Percentiles rank a stretch among this genome's conserved stretches.
Evolutionary conservation across 2,797 vertebrate genomes (phyloP).

Genomic region (Forpus xanthops): DNA sequence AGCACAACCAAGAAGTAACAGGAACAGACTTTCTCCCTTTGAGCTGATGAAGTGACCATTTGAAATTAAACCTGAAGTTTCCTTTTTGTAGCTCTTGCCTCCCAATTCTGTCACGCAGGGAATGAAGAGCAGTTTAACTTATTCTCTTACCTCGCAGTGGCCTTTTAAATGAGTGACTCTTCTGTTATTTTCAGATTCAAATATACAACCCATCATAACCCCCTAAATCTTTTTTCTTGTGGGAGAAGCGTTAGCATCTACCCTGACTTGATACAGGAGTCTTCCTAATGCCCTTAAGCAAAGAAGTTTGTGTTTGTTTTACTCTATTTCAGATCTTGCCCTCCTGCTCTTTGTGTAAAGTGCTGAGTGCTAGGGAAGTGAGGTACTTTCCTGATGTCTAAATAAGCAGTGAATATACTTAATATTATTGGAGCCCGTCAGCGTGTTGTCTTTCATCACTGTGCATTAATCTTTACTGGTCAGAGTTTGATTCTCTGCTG

Average conservation of each 20-base stretch:
- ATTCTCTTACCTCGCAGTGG: not conserved
- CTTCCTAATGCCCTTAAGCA: not conserved
- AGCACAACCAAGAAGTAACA: not conserved
- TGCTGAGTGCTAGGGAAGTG: not conserved
- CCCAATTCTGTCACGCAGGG: not conserved
- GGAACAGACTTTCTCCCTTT: not conserved
- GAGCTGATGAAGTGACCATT: not conserved
- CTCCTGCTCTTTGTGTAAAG: not conserved
- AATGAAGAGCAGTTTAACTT: not conserved
- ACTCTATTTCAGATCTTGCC: not conserved
- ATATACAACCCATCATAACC: not conserved
- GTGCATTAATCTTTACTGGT: not conserved
- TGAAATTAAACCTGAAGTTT: not conserved
- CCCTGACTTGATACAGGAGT: not conserved
- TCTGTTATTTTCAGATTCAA: not conserved
- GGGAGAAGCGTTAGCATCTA: not conserved
- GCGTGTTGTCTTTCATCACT: not conserved
- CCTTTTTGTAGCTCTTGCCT: not conserved
- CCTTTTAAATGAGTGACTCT: not conserved
- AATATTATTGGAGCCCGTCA: not conserved
- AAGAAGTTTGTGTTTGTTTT: not conserved
- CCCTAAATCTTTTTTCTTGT: not conserved
- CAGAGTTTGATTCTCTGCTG: not conserved
- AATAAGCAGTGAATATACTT: not conserved
- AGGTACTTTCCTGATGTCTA: not conserved